Base-by-base conservation (phyloP, 2,888 invertebrate species). In the Belgica antarctica region DNA sequence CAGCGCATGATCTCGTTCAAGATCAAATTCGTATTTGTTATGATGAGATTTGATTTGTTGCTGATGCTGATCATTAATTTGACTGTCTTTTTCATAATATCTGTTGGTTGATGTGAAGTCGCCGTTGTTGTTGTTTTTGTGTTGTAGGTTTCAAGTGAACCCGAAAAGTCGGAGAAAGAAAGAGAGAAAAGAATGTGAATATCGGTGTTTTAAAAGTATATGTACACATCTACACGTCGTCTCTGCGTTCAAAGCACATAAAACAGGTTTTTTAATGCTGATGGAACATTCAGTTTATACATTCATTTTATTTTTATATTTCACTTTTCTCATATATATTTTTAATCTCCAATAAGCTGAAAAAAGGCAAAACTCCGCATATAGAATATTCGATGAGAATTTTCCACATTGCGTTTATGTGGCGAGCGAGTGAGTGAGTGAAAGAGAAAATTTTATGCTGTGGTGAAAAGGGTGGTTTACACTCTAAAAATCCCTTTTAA, bases 1-100 rank as follows among this genome's bases (percentile, higher is more conserved):
- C 76, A 89, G 77, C 57, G 86, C 88, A 79, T 89, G 89, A 79
- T 89, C 89, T 73, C 87, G 82, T 78, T 89, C 89, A 78, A 89
- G 76, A 77, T 89, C 89, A 62, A 84, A 81, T 75, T 89, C 89
- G 81, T 89, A 89, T 69, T 78, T 80, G 24, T 79, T 75, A 72
- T 79, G 80, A 70, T 81, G 80, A 36, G 76, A 74, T 72, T 76
- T 77, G 17, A 75, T 74, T 72, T 77, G 76, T 47, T 78, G 77
- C 25, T 79, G 78, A 71, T 79, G 78, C 5, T 75, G 74, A 61
- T 70, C 70, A 70, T 70, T 70, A 61, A 70, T 70, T 70, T 70
- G 70, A 70, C 70, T 70, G 61, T 70, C 70, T 70, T 70, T 70
- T 19, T 70, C 70, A 46, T 61, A 70, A 70, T 70, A 70, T 70